phyloP scores from a whole-genome alignment of 2,888 invertebrate genomes.

The Cantharis flavilabris region DNA sequence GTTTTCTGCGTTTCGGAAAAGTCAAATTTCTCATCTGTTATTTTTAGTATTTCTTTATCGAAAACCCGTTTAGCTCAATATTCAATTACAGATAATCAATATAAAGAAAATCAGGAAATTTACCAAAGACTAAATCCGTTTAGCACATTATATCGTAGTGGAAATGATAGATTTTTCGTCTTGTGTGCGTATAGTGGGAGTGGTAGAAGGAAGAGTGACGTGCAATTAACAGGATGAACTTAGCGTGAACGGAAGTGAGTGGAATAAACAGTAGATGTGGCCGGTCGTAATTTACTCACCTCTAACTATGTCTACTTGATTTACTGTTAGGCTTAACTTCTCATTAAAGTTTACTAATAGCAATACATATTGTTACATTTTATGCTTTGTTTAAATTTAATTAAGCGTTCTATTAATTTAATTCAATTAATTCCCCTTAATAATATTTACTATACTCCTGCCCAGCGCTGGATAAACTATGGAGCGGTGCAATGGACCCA shows the following conservation, averaged over 20 bases:
- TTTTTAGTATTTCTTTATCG: conserved; percentile 3
- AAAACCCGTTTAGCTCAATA: neutral
- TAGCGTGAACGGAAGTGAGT: conserved; percentile 23
- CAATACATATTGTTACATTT: conserved; percentile 9
- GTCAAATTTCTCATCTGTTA: conserved; percentile 3
- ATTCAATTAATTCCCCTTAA: neutral
- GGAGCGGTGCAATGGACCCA: too few species aligned
- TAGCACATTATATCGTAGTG: neutral
- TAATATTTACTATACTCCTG: neutral
- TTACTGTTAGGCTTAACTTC: conserved; percentile 13
- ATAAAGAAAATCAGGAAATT: neutral
- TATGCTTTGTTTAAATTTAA: conserved; percentile 8
- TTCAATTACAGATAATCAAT: neutral
- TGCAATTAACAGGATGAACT: conserved; percentile 21
- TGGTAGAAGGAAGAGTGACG: conserved; percentile 12
- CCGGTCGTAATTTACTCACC: conserved; percentile 18
- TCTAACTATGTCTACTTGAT: conserved; percentile 10
- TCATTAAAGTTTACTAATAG: conserved; percentile 19
- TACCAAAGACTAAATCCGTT: neutral
- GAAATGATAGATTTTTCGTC: neutral
- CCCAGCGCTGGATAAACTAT: too few species aligned
- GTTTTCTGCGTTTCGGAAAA: conserved; percentile 6
- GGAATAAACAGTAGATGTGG: conserved; percentile 20
- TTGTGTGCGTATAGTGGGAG: neutral
- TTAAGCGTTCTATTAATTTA: neutral